A percentile compares a stretch with the other conserved stretches of the same genome.
Conservation (phyloP, 2,797 vertebrate genomes). For the Betta splendens region DNA sequence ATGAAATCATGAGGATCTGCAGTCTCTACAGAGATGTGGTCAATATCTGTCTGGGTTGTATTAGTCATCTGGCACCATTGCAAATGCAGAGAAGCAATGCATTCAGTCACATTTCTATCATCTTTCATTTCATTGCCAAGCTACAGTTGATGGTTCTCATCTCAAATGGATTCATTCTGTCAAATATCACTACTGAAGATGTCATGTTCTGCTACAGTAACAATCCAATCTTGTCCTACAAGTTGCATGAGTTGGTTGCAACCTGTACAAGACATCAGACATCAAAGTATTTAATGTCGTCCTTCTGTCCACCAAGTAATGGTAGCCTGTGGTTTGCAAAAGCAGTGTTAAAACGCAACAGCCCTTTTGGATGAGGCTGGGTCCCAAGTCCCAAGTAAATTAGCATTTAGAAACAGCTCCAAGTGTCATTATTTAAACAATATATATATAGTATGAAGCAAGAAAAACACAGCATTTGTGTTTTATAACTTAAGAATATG, state of each 20-base stretch:
- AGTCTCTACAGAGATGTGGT: too few species aligned
- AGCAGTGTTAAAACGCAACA: background rate
- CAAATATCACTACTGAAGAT: background rate
- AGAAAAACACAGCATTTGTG: background rate
- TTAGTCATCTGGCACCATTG: slow-evolving; percentile 8
- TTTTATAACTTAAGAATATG: slow-evolving; percentile 6
- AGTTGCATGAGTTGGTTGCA: slow-evolving; percentile 9
- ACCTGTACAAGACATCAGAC: slow-evolving; percentile 11
- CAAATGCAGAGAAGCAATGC: slow-evolving; percentile 3
- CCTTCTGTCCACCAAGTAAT: background rate
- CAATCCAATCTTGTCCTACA: slow-evolving; percentile 23
- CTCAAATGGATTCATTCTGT: slow-evolving; percentile 13
- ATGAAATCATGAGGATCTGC: slow-evolving; percentile 2
- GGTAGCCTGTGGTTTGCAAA: background rate
- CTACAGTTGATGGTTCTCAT: slow-evolving; percentile 5
- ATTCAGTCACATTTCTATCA: background rate
- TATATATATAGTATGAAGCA: background rate
- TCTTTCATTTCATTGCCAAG: slow-evolving; percentile 12
- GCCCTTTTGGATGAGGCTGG: background rate
- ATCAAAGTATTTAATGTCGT: background rate
- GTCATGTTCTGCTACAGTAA: slow-evolving; percentile 6
- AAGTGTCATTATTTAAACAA: background rate
- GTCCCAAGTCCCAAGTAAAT: background rate
- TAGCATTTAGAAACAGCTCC: too few species aligned
- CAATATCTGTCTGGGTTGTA: slow-evolving; percentile 1